Percentiles rank a stretch among this genome's conserved stretches.
phyloP scores from a whole-genome alignment of 1,140 invertebrate genomes.

The Arctopsyche grandis region DNA sequence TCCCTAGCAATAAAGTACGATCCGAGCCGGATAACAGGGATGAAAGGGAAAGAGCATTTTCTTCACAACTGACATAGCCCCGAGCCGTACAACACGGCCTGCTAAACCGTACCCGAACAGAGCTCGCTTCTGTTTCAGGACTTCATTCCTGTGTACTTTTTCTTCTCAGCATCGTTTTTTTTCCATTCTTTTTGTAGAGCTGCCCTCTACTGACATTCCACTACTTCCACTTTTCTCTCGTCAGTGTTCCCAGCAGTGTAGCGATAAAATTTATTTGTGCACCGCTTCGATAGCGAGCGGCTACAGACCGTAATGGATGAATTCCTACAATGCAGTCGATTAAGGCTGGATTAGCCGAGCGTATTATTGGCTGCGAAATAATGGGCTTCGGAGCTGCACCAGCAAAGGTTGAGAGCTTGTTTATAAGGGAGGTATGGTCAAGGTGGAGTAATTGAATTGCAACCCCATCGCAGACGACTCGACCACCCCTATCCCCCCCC shows the following conservation, averaged over 20 bases:
- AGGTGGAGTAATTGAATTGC: conserved; percentile 28
- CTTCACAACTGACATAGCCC: conserved; percentile 15
- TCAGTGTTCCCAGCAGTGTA: conserved; percentile 33
- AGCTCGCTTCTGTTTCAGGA: conserved; percentile 44
- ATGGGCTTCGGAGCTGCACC: conserved; percentile 39
- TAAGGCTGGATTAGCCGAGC: conserved; percentile 50
- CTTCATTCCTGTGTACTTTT: conserved; percentile 28
- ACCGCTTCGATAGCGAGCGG: conserved; percentile 45
- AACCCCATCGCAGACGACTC: background rate
- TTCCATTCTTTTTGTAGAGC: conserved; percentile 46
- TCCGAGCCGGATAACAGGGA: conserved; percentile 5
- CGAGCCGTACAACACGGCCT: conserved; percentile 26
- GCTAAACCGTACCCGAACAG: conserved; percentile 32
- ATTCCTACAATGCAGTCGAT: conserved; percentile 52
- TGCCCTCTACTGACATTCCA: conserved; percentile 42
- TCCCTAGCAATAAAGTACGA: conserved; percentile 21
- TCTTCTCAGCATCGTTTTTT: conserved; percentile 23
- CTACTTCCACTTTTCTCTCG: conserved; percentile 41
- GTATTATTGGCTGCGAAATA: conserved; percentile 54
- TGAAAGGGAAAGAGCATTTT: conserved; percentile 17
- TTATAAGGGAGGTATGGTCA: conserved; percentile 36
- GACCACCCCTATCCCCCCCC: background rate
- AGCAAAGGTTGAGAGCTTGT: conserved; percentile 34
- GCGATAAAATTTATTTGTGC: conserved; percentile 53
- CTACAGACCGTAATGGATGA: conserved; percentile 48